Percentiles rank a stretch among this genome's conserved stretches.
phyloP scores from a whole-genome alignment of 2,888 invertebrate genomes.

The Disparrhopalites patrizii region DNA sequence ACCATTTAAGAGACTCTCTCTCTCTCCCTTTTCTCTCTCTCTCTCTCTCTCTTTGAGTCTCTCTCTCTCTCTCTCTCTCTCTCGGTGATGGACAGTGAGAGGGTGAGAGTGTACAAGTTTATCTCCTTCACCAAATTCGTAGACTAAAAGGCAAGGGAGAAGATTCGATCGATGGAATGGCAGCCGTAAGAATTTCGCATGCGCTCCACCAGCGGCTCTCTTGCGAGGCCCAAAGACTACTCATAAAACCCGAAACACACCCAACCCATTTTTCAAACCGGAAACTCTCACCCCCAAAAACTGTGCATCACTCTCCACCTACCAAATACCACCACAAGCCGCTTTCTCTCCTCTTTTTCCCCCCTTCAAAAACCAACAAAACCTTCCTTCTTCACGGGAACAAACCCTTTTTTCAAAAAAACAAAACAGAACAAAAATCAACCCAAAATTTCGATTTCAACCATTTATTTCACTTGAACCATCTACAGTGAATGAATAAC shows the following conservation, averaged over 20 bases:
- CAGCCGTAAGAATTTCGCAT: slow-evolving; percentile 10
- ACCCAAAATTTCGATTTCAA: too few relatives aligned
- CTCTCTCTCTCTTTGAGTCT: slow-evolving; percentile 8
- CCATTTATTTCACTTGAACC: too few relatives aligned
- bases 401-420: background rate
- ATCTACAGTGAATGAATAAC: too few relatives aligned
- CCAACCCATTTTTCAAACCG: slow-evolving; percentile 3
- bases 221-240: slow-evolving; percentile 7
- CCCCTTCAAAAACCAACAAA: too few relatives aligned
- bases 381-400: slow-evolving; percentile 72
- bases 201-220: slow-evolving; percentile 5
- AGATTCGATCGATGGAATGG: slow-evolving; percentile 28
- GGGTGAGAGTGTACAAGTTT: background rate
- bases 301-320: too few relatives aligned
- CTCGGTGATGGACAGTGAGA: slow-evolving; percentile 9
- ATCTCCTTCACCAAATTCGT: slow-evolving; percentile 1
- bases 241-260: slow-evolving; percentile 15
- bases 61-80: background rate
- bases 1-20: slow-evolving; percentile 11
- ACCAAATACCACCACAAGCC: background rate
- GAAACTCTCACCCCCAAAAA: background rate
- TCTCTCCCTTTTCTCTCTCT: slow-evolving; percentile 1
- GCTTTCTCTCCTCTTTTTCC: background rate
- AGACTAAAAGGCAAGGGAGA: slow-evolving; percentile 15
- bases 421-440: too few relatives aligned